Evolutionary conservation across 2,113 vertebrate genomes (phyloP), one percentile per base, ranked within the genome.

Genomic region (Orcinus orca): DNA sequence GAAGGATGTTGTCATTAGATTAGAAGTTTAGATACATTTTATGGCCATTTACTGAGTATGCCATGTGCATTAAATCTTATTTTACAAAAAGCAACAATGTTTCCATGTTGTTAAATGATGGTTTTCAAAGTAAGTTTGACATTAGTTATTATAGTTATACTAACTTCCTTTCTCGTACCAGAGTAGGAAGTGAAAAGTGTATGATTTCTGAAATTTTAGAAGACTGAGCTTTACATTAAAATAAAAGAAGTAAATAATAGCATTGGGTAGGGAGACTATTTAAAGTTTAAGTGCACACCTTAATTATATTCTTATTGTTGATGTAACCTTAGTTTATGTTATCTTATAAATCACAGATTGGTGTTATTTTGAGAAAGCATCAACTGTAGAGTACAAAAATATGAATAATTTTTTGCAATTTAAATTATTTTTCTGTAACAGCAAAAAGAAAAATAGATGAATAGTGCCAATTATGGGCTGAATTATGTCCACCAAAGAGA

Each of bases 391-490:
- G 13, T 41, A 83, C 10, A 60, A 65, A 96, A 12, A 76, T 31
- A 60, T 50, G 3, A 67, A 38, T 70, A 67, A n/a, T 58, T 74
- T 94, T 89, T 65, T 62, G 9, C 29, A 86, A 71, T 92, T 86
- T 41, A 84, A 95, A 88, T 94, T 55, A 21, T 73, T 87, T 93
- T 88, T 86, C 23, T 88, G 8, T 77, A 88, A 79, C 0, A 95
- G 21, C 21, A 14, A 33, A 80, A 80, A 58, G 6, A 6, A 36
- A 95, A 81, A 21, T 31, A 47, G 50, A 88, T 10, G 15, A 60
- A 18, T 53, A 33, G 1, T 77, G 38, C 5, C 25, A 76, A 36
- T 89, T 47, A 33, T 12, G 23, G 14, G 0, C 44, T 90, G 15
- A 85, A 76, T 33, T 86, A 2, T 17, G 5, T 79, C 47, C 18